phyloP scores from a whole-genome alignment of 2,888 invertebrate species.

The Alitta virens region DNA sequence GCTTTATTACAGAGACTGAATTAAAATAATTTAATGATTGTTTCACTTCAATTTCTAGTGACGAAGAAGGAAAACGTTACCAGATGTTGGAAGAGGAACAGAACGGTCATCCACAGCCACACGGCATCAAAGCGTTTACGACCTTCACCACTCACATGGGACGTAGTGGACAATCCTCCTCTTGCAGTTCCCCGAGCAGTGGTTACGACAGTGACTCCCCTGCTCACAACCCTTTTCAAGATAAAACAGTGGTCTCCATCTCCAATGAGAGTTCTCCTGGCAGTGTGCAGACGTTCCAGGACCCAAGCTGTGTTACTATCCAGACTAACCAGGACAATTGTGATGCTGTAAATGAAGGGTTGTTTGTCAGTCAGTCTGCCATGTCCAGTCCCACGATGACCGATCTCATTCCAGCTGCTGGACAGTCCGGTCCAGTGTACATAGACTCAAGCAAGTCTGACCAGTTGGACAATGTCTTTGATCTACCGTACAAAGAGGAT shows the following conservation, averaged over 20 bases:
- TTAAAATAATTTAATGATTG: neutral
- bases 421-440: too few species aligned
- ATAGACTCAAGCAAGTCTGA: too few species aligned
- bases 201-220: neutral
- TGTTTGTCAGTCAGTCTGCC: too few species aligned
- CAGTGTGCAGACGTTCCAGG: too few species aligned
- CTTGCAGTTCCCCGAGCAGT: neutral
- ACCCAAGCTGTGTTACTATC: too few species aligned
- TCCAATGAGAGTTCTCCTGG: neutral
- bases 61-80: constrained; percentile 15
- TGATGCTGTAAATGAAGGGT: too few species aligned
- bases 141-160: constrained; percentile 3
- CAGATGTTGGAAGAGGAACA: constrained; percentile 9
- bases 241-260: neutral
- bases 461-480: too few species aligned
- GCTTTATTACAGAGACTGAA: too few species aligned
- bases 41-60: constrained; percentile 4
- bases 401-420: too few species aligned
- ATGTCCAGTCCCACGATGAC: too few species aligned
- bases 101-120: neutral
- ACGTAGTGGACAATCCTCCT: constrained; percentile 3
- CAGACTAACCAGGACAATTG: too few species aligned
- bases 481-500: too few species aligned
- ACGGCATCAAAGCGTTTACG: constrained; percentile 2
- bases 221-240: neutral